Evolutionary conservation across 2,797 vertebrate species (phyloP), one percentile per base, ranked within the genome.

Genomic region (Rhabdomys pumilio): DNA sequence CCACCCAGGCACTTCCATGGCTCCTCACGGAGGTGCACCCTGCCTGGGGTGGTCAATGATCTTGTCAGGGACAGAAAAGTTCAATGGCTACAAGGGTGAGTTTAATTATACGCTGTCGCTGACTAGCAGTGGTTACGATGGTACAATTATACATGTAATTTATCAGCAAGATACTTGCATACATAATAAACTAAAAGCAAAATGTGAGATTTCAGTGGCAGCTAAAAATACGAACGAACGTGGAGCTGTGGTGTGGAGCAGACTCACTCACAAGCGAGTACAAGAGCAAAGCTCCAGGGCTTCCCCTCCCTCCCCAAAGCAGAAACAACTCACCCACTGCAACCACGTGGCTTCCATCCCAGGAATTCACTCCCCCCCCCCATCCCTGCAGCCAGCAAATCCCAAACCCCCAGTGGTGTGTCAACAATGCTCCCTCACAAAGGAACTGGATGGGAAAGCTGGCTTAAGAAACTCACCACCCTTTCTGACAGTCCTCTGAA

Each of bases 401-500:
- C 96, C 97, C 97, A 57, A 93, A 79, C 87, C 96, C 97, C 96
- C 97, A 84, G 96, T 94, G 95, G 94, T 63, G 92, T 97, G 97
- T 98, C 98, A 97, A 96, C 97, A 97, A 67, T 0, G 0, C 14
- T 47, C 97, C 96, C 93, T 97, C 97, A 97, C 98, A 98, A 97
- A 98, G 93, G 94, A 79, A 79, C 9, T 24, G 91, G 81, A 77
- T 7, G 61, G 69, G 84, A 77, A 88, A 44, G 80, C 77, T 50
- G 86, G 80, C 83, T 95, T 59, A 67, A 75, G 80, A 79, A 79
- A 92, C 93, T 97, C 97, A 94, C 80, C 92, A 73, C 83, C 63
- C 79, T 81, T 44, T 65, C 95, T 75, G 90, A 87, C 0, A 3
- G 50, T 50, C 72, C 92, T 96, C 83, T 61, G 88, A 96, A 95